Evolutionary conservation across 1,140 invertebrate genomes (phyloP).

Genomic region (Macrocentrus cingulum): DNA sequence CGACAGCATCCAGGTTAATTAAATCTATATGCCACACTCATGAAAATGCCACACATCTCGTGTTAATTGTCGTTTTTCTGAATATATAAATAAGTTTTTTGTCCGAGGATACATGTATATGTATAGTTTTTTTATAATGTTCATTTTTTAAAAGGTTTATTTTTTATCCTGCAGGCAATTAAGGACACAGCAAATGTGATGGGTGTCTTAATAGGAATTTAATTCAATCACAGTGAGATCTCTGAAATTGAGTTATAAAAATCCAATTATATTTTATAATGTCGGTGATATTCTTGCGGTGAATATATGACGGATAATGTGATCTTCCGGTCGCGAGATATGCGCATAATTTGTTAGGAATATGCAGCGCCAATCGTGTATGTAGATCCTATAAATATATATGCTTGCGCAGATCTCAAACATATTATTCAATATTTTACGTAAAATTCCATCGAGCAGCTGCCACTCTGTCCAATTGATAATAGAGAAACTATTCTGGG

Average conservation of each 20-base stretch:
- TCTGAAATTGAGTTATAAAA: constrained; percentile 13
- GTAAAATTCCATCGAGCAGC: constrained; percentile 19
- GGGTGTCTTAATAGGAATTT: neutral
- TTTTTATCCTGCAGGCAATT: neutral
- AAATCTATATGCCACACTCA: neutral
- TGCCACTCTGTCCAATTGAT: constrained; percentile 11
- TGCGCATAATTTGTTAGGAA: constrained; percentile 18
- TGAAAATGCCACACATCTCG: neutral
- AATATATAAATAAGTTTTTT: too few relatives aligned
- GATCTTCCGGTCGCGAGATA: neutral
- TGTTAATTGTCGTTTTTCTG: neutral
- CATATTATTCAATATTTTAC: too few relatives aligned
- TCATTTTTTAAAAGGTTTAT: neutral
- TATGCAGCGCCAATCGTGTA: constrained; percentile 1
- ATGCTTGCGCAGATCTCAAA: neutral
- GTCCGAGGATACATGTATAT: too few relatives aligned
- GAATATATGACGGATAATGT: too few relatives aligned
- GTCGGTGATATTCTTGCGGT: neutral
- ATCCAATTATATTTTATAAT: constrained; percentile 7
- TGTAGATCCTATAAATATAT: neutral
- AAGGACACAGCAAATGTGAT: neutral
- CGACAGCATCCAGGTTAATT: neutral
- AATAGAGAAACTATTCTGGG: neutral
- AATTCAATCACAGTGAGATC: constrained; percentile 12
- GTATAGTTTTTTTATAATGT: neutral